Base-by-base conservation (phyloP, 2,888 invertebrate species). In the Xylota sylvarum region DNA sequence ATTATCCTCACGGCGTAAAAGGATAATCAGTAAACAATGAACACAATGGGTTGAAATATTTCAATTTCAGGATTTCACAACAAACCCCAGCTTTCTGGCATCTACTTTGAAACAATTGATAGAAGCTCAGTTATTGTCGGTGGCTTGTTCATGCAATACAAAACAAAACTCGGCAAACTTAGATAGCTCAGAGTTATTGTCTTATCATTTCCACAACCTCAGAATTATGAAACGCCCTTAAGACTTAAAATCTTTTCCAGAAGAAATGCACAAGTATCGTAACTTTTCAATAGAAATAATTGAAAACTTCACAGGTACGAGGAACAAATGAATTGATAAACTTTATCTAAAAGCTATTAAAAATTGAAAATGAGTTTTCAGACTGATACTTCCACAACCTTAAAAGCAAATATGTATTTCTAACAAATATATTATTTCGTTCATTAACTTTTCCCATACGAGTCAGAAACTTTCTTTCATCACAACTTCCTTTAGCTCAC, bases 301-400 rank as follows among this genome's bases (percentile, higher is more conserved):
- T 55, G 23, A n/a, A n/a, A 55, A 30, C 30, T 55, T 55, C 30
- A 19, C 37, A 58, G 35, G 58, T 12, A 58, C 40, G 5, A 1
- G 14, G 27, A 23, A 5, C n/a, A 40, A 27, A 43, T 23, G 60
- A 43, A 43, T 9, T 62, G 60, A 62, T 43, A 60, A 62, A 62
- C 23, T 27, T 62, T 46, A 62, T 62, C 30, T 62, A 14, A 62
- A 62, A 27, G n/a, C 46, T 62, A 62, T 62, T 62, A 46, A 62
- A 62, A 62, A 62, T 27, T 43, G 23, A 14, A 62, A 62, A 56
- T 56, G 17, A 56, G 35, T 35, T 56, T 56, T 32, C 56, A 56
- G 5, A n/a, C 9, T 7, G 32, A 32, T 32, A 32, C 14, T 7
- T 9, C 14, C 6, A 7, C 14, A 30, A 27, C n/a, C n/a, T n/a